Base-by-base conservation (phyloP, 37 sponge, comb jelly and placozoan genomes). In the Cliona cf. orientalis region DNA sequence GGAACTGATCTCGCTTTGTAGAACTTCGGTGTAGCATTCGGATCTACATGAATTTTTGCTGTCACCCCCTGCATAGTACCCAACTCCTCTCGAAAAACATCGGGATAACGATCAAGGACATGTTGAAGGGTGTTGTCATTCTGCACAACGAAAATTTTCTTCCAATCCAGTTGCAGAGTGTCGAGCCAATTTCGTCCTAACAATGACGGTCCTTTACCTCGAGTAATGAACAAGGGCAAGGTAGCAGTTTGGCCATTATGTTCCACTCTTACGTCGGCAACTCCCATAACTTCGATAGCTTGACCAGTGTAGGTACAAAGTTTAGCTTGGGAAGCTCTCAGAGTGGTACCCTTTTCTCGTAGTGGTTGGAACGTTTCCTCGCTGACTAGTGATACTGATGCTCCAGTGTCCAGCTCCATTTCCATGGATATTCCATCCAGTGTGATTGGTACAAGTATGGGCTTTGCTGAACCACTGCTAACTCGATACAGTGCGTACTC, bases 361-460 rank as follows among this genome's bases (percentile, higher is more conserved):
- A 63, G 33, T 35, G 9, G 31, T 33, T 63, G 64, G 64, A 35
- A 63, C 31, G 64, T 63, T 35, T 33, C 34, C 64, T 63, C 31
- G 28, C 64, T 63, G 34, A 63, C 34, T 35, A 63, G 64, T 31
- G 64, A 63, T 31, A 63, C 64, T 33, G 34, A 31, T 33, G 31
- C 32, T 63, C 64, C 64, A 63, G 64, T 63, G 34, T 23, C 64
- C 64, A 63, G 33, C 34, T 63, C 33, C 64, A 63, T 63, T 33
- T 63, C 33, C 31, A 63, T 35, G 34, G 64, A 33, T 35, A 33
- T 63, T 35, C 64, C 1, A 19, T 63, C 34, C 7, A 63, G 33
- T 33, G 5, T 63, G 12, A 63, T 35, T 33, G 34, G 34, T 33
- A 35, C 33, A 35, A 63, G 33, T 33, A 63, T 31, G 34, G 64